A percentile compares a stretch with the other conserved stretches of the same genome.
Conservation (phyloP, 2,797 vertebrate species). For the Crax fasciolata region DNA sequence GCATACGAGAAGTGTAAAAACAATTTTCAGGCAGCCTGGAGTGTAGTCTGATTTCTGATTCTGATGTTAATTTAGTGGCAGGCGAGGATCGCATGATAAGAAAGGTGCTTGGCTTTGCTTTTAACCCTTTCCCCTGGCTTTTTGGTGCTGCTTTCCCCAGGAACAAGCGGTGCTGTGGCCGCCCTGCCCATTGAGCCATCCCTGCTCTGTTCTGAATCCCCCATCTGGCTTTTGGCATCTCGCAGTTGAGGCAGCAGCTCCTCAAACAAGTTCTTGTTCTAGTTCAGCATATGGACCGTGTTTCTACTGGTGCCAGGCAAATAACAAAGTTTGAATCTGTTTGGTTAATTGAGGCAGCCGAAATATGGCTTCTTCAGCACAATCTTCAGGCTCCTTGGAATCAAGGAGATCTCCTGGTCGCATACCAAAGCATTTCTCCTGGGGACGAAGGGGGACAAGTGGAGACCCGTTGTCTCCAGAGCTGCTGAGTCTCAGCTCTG, state of each 20-base stretch:
- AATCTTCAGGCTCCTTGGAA: not conserved
- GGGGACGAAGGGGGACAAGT: not conserved
- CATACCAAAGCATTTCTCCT: not conserved
- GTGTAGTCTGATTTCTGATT: slow-evolving; percentile 50
- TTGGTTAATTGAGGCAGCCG: slow-evolving; percentile 47
- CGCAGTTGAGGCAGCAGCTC: slow-evolving; percentile 32
- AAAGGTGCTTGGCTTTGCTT: slow-evolving; percentile 39
- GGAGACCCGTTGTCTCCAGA: not conserved
- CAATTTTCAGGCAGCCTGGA: slow-evolving; percentile 58
- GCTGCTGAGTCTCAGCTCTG: not conserved
- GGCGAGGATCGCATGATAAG: slow-evolving; percentile 35
- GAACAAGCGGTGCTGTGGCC: slow-evolving; percentile 13
- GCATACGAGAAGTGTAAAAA: not conserved
- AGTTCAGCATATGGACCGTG: slow-evolving; percentile 63
- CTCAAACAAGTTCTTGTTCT: slow-evolving; percentile 61
- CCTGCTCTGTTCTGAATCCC: slow-evolving; percentile 36
- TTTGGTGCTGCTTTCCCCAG: not conserved
- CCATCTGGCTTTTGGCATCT: slow-evolving; percentile 72
- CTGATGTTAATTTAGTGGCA: slow-evolving; percentile 31
- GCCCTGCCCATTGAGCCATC: slow-evolving; percentile 47
- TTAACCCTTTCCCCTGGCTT: slow-evolving; percentile 57
- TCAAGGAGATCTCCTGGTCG: not conserved
- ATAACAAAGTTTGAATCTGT: slow-evolving; percentile 54
- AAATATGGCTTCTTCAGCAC: not conserved
- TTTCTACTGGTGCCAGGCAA: slow-evolving; percentile 58